A percentile compares a stretch with the other conserved stretches of the same genome.
Evolutionary conservation across 2,888 invertebrate species (phyloP).

Genomic region (Tipula helvola): DNA sequence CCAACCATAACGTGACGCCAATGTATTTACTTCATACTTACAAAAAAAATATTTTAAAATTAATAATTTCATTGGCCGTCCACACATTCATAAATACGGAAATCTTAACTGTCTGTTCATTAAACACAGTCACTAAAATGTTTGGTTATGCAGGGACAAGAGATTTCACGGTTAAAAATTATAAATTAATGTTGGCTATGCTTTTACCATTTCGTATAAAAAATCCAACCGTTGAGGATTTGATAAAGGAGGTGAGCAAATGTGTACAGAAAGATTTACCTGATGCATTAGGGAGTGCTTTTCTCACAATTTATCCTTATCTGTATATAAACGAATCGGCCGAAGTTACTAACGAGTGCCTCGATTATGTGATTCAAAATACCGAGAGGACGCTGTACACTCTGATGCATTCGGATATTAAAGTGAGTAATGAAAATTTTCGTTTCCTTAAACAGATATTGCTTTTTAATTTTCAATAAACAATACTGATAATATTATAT

Average conservation of each 20-base stretch:
- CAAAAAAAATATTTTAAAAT: constrained; percentile 27
- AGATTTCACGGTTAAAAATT: constrained; percentile 56
- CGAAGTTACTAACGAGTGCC: constrained; percentile 45
- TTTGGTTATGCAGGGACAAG: constrained; percentile 56
- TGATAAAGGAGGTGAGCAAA: constrained; percentile 51
- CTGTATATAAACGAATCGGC: constrained; percentile 50
- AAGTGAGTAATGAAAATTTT: constrained; percentile 30
- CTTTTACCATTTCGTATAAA: constrained; percentile 46
- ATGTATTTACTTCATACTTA: constrained; percentile 33
- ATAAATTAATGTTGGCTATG: constrained; percentile 53
- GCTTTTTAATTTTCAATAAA: constrained; percentile 23
- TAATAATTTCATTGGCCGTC: constrained; percentile 26
- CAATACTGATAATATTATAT: not conserved
- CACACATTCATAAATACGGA: constrained; percentile 26
- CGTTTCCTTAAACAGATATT: constrained; percentile 50
- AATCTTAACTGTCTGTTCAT: constrained; percentile 25
- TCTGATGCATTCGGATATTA: constrained; percentile 47
- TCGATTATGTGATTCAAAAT: constrained; percentile 46
- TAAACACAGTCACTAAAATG: constrained; percentile 42
- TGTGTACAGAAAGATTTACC: constrained; percentile 44
- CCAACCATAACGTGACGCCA: constrained; percentile 25
- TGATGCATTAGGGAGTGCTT: constrained; percentile 50
- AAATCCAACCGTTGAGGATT: constrained; percentile 31
- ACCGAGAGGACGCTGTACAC: constrained; percentile 43
- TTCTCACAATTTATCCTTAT: constrained; percentile 58